Percentiles rank a stretch among this genome's conserved stretches.
Conservation (phyloP, 1,140 invertebrate species). For the Holotrichia oblita region DNA sequence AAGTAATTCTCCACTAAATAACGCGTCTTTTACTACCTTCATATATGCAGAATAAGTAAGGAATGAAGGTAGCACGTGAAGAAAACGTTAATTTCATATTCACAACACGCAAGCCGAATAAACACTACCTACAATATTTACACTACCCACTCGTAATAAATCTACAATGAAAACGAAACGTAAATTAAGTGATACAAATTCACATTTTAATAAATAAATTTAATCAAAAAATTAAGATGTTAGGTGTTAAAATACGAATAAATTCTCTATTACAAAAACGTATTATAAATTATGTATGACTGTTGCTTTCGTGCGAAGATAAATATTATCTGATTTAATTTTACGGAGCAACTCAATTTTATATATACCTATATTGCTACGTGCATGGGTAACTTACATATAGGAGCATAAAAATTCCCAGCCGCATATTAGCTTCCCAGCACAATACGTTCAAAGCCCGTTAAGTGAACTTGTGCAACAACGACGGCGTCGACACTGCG, state of each 20-base stretch:
- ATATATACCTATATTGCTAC: neutral
- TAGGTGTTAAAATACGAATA: conserved; percentile 29
- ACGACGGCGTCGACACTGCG: neutral
- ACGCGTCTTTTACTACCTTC: too few relatives aligned
- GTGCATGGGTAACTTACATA: neutral
- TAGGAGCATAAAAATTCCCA: conserved; percentile 27
- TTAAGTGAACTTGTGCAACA: conserved; percentile 13
- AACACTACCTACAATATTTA: neutral
- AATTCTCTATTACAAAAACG: neutral
- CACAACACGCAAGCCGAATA: too few relatives aligned
- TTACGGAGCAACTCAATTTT: neutral
- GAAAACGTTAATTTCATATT: too few relatives aligned
- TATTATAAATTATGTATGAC: conserved; percentile 26
- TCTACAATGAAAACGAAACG: neutral
- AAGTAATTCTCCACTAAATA: too few relatives aligned
- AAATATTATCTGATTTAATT: conserved; percentile 30
- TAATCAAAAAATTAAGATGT: neutral
- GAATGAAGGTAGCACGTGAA: too few relatives aligned
- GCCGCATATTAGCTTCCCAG: neutral
- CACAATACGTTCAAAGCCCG: neutral
- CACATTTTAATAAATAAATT: conserved; percentile 30
- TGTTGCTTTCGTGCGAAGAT: conserved; percentile 10
- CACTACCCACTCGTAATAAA: neutral
- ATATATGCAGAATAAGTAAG: too few relatives aligned
- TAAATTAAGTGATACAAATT: neutral